phyloP scores from a whole-genome alignment of 1,140 invertebrate species.

The Ips nitidus region DNA sequence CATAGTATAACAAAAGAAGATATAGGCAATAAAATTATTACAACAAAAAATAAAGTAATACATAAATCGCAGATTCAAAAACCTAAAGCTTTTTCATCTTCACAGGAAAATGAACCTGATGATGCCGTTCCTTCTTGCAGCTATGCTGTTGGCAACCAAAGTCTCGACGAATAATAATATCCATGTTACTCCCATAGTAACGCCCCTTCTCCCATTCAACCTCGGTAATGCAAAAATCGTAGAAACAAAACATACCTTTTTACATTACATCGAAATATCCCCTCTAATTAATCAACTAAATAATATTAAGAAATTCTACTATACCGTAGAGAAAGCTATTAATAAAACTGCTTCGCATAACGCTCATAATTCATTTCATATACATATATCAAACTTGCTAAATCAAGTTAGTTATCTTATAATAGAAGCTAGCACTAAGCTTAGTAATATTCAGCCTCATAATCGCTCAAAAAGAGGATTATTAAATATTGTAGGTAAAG shows the following conservation, averaged over 20 bases:
- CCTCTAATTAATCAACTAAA: slow-evolving; percentile 7
- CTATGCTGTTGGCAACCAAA: neutral
- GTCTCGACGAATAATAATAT: slow-evolving; percentile 9
- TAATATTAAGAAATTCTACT: neutral
- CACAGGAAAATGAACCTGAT: no score
- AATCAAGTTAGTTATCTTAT: slow-evolving; percentile 15
- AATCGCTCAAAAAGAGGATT: slow-evolving; percentile 7
- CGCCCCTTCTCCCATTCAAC: slow-evolving; percentile 8
- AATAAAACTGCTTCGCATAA: neutral
- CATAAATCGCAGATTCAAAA: no score
- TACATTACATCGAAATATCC: slow-evolving; percentile 17
- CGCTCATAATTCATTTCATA: no score
- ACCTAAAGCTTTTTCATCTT: no score
- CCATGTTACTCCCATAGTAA: slow-evolving; percentile 1
- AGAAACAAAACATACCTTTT: slow-evolving; percentile 19
- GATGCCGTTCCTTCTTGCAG: neutral
- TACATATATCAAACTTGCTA: slow-evolving; percentile 1
- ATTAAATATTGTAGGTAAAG: slow-evolving; percentile 7
- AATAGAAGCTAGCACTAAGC: neutral
- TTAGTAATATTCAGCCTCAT: neutral
- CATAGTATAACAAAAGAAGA: neutral
- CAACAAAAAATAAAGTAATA: slow-evolving; percentile 8
- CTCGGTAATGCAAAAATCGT: slow-evolving; percentile 9
- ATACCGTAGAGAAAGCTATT: slow-evolving; percentile 1
- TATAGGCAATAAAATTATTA: neutral